These are phyloP conservation scores for Stichopus chloronotus DNA, from an alignment of 35 echinoderm and acorn worm species.

Conservation along the genomic window DNA sequence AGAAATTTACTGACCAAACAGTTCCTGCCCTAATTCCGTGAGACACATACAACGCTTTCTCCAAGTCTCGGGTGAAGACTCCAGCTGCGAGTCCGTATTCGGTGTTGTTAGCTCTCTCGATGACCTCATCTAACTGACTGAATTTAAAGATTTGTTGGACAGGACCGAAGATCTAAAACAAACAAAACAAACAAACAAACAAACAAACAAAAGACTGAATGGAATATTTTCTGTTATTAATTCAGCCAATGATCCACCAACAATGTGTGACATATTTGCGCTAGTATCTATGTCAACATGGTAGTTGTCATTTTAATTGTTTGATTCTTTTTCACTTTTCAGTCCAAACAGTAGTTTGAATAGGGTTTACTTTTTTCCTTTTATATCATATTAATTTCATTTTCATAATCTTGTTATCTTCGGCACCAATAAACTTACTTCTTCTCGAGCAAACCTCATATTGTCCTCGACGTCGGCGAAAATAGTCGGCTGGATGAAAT, in stretches of 20 bases:
- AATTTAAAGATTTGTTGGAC: slow-evolving; percentile 88
- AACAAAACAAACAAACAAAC: background rate
- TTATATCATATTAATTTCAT: too few relatives aligned
- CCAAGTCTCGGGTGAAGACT: slow-evolving; percentile 76
- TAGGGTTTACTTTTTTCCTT: too few relatives aligned
- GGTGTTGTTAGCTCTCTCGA: slow-evolving; percentile 76
- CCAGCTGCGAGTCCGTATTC: slow-evolving; percentile 80
- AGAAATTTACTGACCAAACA: slow-evolving; percentile 74
- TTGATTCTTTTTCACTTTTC: too few relatives aligned
- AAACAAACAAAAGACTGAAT: background rate
- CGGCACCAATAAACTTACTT: slow-evolving; percentile 55
- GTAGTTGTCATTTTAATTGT: too few relatives aligned
- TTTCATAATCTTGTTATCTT: too few relatives aligned
- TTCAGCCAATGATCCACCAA: too few relatives aligned
- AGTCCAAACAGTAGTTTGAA: too few relatives aligned
- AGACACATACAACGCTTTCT: slow-evolving; percentile 81
- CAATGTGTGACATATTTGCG: too few relatives aligned
- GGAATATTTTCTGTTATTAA: background rate
- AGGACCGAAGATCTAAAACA: slow-evolving; percentile 89
- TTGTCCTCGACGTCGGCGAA: slow-evolving; percentile 88
- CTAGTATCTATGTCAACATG: too few relatives aligned
- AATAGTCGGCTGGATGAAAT: slow-evolving; percentile 86
- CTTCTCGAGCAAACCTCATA: slow-evolving; percentile 90
- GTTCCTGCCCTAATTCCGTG: slow-evolving; percentile 80
- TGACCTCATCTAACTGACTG: slow-evolving; percentile 71